phyloP scores from a whole-genome alignment of 1,140 invertebrate genomes.

The Cydia strobilella region DNA sequence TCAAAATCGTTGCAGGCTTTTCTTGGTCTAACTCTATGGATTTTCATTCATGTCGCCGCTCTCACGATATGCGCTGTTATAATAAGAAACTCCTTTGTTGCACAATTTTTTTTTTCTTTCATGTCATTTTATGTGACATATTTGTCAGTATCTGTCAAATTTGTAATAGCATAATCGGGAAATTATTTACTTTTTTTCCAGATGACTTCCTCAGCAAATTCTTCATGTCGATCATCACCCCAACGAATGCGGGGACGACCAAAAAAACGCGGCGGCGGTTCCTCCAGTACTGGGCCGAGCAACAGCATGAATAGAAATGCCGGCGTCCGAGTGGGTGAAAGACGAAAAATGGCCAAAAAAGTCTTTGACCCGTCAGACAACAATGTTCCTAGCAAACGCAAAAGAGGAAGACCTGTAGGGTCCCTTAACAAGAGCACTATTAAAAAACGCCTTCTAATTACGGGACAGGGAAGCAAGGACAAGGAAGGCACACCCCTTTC shows the following conservation, averaged over 20 bases:
- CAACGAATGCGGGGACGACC: slow-evolving; percentile 70
- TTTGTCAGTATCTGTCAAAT: background rate
- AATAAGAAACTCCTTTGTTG: too few relatives aligned
- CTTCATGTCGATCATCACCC: slow-evolving; percentile 75
- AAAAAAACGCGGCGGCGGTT: slow-evolving; percentile 60
- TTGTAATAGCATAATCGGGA: background rate
- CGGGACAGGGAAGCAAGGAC: slow-evolving; percentile 46
- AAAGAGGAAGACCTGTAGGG: slow-evolving; percentile 83
- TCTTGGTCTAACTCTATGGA: too few relatives aligned
- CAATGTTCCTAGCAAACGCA: slow-evolving; percentile 83
- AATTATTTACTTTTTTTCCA: slow-evolving; percentile 52
- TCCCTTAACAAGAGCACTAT: slow-evolving; percentile 82
- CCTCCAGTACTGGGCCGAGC: slow-evolving; percentile 64
- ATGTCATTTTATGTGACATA: background rate
- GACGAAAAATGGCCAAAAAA: slow-evolving; percentile 84
- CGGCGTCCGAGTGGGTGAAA: slow-evolving; percentile 71
- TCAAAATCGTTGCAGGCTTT: too few relatives aligned
- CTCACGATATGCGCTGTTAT: too few relatives aligned
- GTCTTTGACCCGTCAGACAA: slow-evolving; percentile 91
- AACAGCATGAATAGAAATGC: slow-evolving; percentile 62
- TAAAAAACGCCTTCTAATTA: slow-evolving; percentile 70
- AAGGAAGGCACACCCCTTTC: slow-evolving; percentile 62
- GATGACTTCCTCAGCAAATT: slow-evolving; percentile 78
- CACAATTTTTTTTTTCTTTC: background rate
- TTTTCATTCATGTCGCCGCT: too few relatives aligned